These are phyloP conservation scores for Brienomyrus brachyistius DNA, from an alignment of 2,113 vertebrate genomes.

Conservation along the genomic window DNA sequence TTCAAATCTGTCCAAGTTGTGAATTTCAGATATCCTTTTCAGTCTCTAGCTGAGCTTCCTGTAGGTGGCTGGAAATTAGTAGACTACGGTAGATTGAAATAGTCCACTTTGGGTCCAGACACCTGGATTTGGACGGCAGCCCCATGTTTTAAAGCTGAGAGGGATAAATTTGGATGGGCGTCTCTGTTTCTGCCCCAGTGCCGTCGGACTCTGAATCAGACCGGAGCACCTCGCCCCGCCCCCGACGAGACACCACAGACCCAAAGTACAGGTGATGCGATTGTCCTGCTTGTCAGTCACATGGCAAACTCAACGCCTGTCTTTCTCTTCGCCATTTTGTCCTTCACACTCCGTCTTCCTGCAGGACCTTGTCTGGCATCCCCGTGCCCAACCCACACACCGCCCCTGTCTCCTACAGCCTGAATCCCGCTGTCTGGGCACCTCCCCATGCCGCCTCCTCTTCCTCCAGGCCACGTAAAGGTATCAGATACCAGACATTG, in stretches of 20 bases:
- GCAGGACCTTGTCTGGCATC: constrained; percentile 55
- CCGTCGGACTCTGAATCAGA: constrained; percentile 59
- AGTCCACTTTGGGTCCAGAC: not conserved
- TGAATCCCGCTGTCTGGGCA: constrained; percentile 41
- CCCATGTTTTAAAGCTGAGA: not conserved
- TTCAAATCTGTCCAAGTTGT: not conserved
- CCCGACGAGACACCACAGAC: constrained; percentile 41
- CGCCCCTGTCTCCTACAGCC: constrained; percentile 45
- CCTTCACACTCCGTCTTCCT: not conserved
- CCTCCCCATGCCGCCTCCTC: constrained; percentile 25
- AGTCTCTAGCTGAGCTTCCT: not conserved
- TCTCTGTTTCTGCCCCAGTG: constrained; percentile 37
- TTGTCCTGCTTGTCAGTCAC: not conserved
- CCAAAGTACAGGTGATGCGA: constrained; percentile 53
- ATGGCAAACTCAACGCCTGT: not conserved
- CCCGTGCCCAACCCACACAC: constrained; percentile 38
- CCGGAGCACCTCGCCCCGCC: constrained; percentile 52
- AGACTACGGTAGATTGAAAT: not conserved
- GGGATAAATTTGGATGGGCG: not conserved
- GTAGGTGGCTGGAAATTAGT: not conserved
- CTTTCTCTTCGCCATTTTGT: not conserved
- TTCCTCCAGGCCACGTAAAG: constrained; percentile 50
- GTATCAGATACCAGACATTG: not conserved
- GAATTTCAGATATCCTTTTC: not conserved
- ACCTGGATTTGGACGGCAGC: not conserved